A percentile compares a stretch with the other conserved stretches of the same genome.
Conservation (phyloP, 2,888 invertebrate species). For the Campopleginae sp. region DNA sequence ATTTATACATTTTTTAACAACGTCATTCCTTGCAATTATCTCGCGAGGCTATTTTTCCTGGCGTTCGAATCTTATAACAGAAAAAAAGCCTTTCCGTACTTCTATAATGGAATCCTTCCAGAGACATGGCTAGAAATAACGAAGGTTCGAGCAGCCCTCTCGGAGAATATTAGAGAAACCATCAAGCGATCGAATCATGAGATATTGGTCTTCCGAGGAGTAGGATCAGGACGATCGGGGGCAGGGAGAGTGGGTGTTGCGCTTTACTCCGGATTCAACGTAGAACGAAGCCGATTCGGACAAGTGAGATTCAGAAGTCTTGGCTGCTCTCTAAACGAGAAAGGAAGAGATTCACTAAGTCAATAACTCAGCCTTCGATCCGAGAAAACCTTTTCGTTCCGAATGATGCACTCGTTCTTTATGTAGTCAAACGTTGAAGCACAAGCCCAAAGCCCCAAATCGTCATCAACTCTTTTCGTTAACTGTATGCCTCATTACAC, state of each 20-base stretch:
- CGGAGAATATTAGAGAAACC: conserved; percentile 49
- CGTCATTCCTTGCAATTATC: too few relatives aligned
- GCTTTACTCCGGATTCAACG: conserved; percentile 56
- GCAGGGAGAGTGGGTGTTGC: conserved; percentile 1
- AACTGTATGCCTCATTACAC: background rate
- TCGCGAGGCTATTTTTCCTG: background rate
- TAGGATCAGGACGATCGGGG: conserved; percentile 42
- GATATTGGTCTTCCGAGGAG: conserved; percentile 56
- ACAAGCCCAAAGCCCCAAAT: background rate
- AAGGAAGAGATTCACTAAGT: background rate
- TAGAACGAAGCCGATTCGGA: conserved; percentile 55
- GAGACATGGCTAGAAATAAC: conserved; percentile 42
- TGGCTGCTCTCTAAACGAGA: conserved; percentile 3
- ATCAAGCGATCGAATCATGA: conserved; percentile 53
- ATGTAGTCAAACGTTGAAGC: background rate
- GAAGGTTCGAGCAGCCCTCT: conserved; percentile 8
- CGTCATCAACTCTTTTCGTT: background rate
- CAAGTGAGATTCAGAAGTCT: conserved; percentile 43
- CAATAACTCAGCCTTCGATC: conserved; percentile 43
- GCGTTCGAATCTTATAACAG: background rate
- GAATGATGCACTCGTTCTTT: background rate
- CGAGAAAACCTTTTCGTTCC: conserved; percentile 35
- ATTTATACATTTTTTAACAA: background rate
- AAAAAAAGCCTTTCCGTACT: conserved; percentile 23
- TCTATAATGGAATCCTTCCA: conserved; percentile 27